A percentile compares a stretch with the other conserved stretches of the same genome.
These are phyloP conservation scores for Hestina assimilis DNA, from an alignment of 1,140 invertebrate species.

Conservation along the genomic window DNA sequence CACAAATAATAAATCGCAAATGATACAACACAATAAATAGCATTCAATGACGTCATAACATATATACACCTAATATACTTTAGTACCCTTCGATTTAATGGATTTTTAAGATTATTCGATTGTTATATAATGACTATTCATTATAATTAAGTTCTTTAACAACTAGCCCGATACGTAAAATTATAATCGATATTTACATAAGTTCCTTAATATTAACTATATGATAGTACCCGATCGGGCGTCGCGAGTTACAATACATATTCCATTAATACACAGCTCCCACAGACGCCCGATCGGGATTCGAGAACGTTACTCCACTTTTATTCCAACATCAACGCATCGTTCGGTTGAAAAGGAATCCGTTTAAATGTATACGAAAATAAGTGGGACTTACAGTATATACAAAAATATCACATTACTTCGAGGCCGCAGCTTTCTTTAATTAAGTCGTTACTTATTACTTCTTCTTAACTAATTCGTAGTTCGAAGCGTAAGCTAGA, in stretches of 20 bases:
- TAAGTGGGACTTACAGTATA: constrained; percentile 77
- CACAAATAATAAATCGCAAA: constrained; percentile 69
- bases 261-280: constrained; percentile 1
- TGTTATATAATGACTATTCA: constrained; percentile 63
- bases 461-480: constrained; percentile 70
- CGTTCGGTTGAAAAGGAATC: constrained; percentile 72
- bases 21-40: constrained; percentile 74
- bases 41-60: constrained; percentile 65
- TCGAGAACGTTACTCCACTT: constrained; percentile 40
- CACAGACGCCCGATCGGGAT: constrained; percentile 6
- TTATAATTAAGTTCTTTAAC: constrained; percentile 54
- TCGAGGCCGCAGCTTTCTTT: constrained; percentile 77
- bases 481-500: constrained; percentile 67
- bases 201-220: constrained; percentile 59
- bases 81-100: constrained; percentile 76
- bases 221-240: constrained; percentile 33
- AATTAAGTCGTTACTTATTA: constrained; percentile 70
- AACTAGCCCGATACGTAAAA: constrained; percentile 62
- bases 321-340: constrained; percentile 57
- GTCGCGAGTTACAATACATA: constrained; percentile 3
- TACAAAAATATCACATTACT: constrained; percentile 79
- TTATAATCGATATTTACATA: constrained; percentile 66
- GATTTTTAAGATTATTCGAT: constrained; percentile 67
- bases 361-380: constrained; percentile 79
- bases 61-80: constrained; percentile 68